These are phyloP conservation scores for Yasuhikotakia modesta DNA, from an alignment of 2,797 vertebrate genomes.

Conservation along the genomic window DNA sequence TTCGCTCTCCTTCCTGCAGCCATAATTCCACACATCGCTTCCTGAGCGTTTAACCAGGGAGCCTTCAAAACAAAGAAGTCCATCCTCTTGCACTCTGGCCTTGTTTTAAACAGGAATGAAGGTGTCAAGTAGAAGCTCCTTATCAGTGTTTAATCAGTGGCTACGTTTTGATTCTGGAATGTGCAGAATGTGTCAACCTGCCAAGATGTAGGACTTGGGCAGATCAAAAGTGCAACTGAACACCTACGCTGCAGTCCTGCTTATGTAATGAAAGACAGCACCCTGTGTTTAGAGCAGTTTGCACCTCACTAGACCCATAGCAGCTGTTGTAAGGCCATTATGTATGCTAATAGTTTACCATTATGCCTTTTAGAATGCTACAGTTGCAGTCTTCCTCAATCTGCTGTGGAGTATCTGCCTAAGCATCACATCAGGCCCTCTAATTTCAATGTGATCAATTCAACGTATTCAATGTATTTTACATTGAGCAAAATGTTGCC, in stretches of 20 bases:
- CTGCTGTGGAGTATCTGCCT: conserved; percentile 7
- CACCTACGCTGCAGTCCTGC: conserved; percentile 2
- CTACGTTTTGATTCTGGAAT: conserved; percentile 33
- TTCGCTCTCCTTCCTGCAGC: neutral
- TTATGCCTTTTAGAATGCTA: neutral
- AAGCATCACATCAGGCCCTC: neutral
- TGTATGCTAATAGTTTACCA: conserved; percentile 26
- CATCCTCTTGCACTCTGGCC: conserved; percentile 64
- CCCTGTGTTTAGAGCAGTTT: conserved; percentile 20
- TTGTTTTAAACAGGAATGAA: conserved; percentile 70
- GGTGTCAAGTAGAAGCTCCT: conserved; percentile 61
- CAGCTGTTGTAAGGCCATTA: conserved; percentile 26
- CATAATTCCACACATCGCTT: conserved; percentile 47
- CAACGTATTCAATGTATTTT: neutral
- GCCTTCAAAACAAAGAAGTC: conserved; percentile 65
- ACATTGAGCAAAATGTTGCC: neutral
- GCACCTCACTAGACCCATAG: conserved; percentile 4
- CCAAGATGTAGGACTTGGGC: neutral
- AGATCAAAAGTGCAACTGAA: conserved; percentile 27
- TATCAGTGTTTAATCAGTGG: conserved; percentile 44
- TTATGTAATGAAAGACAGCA: conserved; percentile 18
- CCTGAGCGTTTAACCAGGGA: conserved; percentile 58
- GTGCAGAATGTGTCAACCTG: conserved; percentile 34
- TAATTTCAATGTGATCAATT: conserved; percentile 20
- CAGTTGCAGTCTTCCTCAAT: conserved; percentile 9